Evolutionary conservation across 2,113 vertebrate species (phyloP).

Genomic region (Athene noctua): DNA sequence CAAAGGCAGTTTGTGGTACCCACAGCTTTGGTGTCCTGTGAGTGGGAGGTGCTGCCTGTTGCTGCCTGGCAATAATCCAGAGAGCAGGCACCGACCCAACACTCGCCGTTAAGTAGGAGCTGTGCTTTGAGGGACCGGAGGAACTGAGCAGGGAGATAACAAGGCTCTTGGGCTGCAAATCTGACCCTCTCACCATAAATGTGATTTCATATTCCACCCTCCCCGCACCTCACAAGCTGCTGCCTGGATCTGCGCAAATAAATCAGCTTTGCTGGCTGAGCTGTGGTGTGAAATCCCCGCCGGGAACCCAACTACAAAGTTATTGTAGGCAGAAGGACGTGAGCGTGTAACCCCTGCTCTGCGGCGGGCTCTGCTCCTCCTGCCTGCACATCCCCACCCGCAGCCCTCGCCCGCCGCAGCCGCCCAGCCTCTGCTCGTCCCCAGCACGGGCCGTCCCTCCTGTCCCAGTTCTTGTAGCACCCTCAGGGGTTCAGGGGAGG

Average conservation of each 20-base stretch:
- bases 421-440: not conserved
- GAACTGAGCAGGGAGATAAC: not conserved
- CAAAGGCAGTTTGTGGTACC: not conserved
- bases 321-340: not conserved
- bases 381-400: accelerated
- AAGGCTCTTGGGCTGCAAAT: not conserved
- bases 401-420: not conserved
- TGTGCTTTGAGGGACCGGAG: not conserved
- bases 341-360: not conserved
- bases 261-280: not conserved
- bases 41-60: not conserved
- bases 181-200: not conserved
- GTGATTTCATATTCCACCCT: not conserved
- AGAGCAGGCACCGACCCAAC: not conserved
- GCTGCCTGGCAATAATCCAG: not conserved
- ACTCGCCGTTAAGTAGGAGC: accelerated
- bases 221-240: not conserved
- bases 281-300: not conserved
- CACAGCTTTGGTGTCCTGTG: not conserved
- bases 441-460: accelerated
- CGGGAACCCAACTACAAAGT: not conserved
- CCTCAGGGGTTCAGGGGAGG: not conserved
- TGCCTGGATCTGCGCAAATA: not conserved
- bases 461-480: not conserved
- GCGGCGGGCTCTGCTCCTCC: not conserved